phyloP scores from a whole-genome alignment of 2,888 invertebrate genomes.

The Xestia c-nigrum region DNA sequence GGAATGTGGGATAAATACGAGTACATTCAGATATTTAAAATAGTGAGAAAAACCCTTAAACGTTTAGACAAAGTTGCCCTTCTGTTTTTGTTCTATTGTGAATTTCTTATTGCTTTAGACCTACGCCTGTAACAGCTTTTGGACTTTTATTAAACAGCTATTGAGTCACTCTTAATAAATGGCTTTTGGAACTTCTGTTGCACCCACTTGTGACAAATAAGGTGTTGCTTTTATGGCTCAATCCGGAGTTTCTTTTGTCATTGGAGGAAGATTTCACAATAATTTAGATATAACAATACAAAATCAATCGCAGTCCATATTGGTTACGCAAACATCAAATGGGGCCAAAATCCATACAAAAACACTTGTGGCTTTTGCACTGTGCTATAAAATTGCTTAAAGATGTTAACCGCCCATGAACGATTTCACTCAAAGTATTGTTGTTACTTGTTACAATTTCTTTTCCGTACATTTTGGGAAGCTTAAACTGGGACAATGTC shows the following conservation, averaged over 20 bases:
- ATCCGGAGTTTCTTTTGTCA: slow-evolving; percentile 36
- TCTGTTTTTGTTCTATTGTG: not conserved
- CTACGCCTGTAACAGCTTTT: slow-evolving; percentile 68
- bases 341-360: slow-evolving; percentile 17
- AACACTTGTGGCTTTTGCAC: not conserved
- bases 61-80: not conserved
- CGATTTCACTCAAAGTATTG: slow-evolving; percentile 39
- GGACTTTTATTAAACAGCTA: slow-evolving; percentile 56
- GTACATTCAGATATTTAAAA: not conserved
- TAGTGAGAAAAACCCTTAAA: not conserved
- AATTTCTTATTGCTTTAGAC: slow-evolving; percentile 48
- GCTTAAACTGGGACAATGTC: slow-evolving; percentile 51
- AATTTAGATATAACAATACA: slow-evolving; percentile 2
- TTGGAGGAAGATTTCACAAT: slow-evolving; percentile 32
- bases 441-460: slow-evolving; percentile 37
- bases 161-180: slow-evolving; percentile 50
- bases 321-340: slow-evolving; percentile 3
- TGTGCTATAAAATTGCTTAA: slow-evolving; percentile 25
- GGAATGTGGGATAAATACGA: too few species aligned
- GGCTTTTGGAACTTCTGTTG: slow-evolving; percentile 46
- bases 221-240: slow-evolving; percentile 45
- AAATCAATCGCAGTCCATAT: not conserved
- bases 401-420: not conserved
- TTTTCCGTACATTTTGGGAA: slow-evolving; percentile 46
- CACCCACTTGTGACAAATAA: slow-evolving; percentile 45